Conservation (phyloP, 1,140 invertebrate species). For the Drosophila watanabei region DNA sequence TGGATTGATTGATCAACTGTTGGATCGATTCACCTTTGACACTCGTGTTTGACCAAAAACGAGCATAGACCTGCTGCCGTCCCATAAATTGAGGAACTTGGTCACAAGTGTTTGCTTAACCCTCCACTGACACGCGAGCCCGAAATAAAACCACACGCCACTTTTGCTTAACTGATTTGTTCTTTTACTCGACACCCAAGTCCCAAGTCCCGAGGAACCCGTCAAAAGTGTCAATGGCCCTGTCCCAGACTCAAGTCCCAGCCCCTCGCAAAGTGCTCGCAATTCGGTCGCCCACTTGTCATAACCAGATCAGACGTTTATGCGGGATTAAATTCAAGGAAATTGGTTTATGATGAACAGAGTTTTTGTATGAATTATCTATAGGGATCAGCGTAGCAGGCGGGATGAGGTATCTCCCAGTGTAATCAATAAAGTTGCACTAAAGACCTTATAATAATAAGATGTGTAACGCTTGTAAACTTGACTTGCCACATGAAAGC, state of each 20-base stretch:
- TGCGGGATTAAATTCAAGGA: background rate
- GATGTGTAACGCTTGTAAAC: background rate
- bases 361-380: fast-evolving
- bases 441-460: background rate
- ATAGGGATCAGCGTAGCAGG: background rate
- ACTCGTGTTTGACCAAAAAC: background rate
- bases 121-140: conserved; percentile 44
- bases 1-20: conserved; percentile 32
- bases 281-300: conserved; percentile 18
- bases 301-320: conserved; percentile 21
- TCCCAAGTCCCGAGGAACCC: conserved; percentile 3
- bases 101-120: conserved; percentile 47
- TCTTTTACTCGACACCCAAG: conserved; percentile 23
- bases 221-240: conserved; percentile 31
- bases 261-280: conserved; percentile 18
- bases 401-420: background rate
- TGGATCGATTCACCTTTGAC: conserved; percentile 39
- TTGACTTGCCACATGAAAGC: too few relatives aligned
- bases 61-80: background rate
- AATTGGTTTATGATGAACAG: background rate
- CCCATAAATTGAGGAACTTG: conserved; percentile 22
- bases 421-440: background rate
- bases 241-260: conserved; percentile 28
- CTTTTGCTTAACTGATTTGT: conserved; percentile 61
- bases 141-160: conserved; percentile 46